Conservation (phyloP, 2,888 invertebrate genomes). For the Stramonita haemastoma region DNA sequence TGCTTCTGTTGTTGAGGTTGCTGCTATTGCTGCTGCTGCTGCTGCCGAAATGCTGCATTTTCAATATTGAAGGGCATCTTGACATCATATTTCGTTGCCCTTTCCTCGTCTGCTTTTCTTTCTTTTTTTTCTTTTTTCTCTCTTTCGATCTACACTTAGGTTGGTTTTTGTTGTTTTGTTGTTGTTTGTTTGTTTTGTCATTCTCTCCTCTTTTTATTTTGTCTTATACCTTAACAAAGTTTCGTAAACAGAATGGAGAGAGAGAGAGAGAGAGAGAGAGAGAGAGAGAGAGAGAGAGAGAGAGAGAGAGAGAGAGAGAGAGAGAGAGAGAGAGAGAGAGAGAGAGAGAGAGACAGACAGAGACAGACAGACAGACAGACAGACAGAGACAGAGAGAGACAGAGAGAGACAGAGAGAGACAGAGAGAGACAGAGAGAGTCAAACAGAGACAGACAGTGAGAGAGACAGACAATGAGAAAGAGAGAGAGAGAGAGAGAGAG, state of each 20-base stretch:
- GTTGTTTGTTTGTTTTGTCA: no score
- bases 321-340: not conserved
- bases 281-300: not conserved
- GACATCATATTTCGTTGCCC: no score
- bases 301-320: not conserved
- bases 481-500: not conserved
- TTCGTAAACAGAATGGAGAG: not conserved
- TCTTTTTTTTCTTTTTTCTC: no score
- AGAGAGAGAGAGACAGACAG: not conserved
- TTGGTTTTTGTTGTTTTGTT: no score
- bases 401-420: not conserved
- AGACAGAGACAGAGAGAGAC: not conserved
- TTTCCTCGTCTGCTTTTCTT: no score
- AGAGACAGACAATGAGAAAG: not conserved
- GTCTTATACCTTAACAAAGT: no score
- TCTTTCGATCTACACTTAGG: no score
- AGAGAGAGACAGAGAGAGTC: not conserved
- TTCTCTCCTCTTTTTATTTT: no score
- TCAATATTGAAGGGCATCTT: no score
- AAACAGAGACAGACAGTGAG: not conserved
- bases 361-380: conserved; percentile 13
- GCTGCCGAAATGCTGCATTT: no score
- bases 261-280: not conserved
- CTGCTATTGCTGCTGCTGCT: no score
- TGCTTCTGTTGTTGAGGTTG: no score